Evolutionary conservation across 1,140 invertebrate genomes (phyloP).

Genomic region (Patella vulgata): DNA sequence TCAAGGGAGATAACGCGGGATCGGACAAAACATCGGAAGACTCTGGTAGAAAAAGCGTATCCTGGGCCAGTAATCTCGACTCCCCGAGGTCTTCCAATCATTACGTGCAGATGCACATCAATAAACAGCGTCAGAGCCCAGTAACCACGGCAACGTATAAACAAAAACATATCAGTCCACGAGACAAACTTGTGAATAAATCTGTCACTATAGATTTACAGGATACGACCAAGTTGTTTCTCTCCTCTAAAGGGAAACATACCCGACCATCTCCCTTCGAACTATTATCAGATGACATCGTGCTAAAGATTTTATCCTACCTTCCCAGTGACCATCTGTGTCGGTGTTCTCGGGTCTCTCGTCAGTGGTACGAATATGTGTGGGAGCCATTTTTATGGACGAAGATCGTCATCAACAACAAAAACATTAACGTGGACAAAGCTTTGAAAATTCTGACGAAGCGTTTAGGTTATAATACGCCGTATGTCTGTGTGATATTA

Average conservation of each 20-base stretch:
- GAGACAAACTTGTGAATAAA: constrained; percentile 39
- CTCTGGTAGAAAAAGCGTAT: constrained; percentile 14
- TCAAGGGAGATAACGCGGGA: constrained; percentile 44
- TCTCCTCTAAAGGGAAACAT: constrained; percentile 32
- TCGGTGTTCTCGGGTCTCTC: constrained; percentile 81
- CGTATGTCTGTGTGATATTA: constrained; percentile 68
- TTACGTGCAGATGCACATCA: constrained; percentile 7
- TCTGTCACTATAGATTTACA: constrained; percentile 41
- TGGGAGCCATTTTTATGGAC: constrained; percentile 82
- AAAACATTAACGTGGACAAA: constrained; percentile 75
- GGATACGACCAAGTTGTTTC: constrained; percentile 32
- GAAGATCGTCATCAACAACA: constrained; percentile 74
- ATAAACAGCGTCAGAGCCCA: not conserved
- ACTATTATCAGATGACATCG: constrained; percentile 69
- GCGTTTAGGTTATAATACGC: constrained; percentile 67
- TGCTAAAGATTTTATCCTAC: constrained; percentile 77
- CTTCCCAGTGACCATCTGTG: constrained; percentile 83
- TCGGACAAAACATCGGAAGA: constrained; percentile 24
- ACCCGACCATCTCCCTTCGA: constrained; percentile 52
- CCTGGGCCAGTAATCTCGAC: constrained; percentile 5
- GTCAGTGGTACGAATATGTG: constrained; percentile 81
- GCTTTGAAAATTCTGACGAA: constrained; percentile 72
- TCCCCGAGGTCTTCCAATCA: constrained; percentile 19
- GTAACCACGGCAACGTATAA: constrained; percentile 10
- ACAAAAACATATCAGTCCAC: constrained; percentile 35